phyloP scores from a whole-genome alignment of 1,140 invertebrate species.

The Gonatopus flavifemur region DNA sequence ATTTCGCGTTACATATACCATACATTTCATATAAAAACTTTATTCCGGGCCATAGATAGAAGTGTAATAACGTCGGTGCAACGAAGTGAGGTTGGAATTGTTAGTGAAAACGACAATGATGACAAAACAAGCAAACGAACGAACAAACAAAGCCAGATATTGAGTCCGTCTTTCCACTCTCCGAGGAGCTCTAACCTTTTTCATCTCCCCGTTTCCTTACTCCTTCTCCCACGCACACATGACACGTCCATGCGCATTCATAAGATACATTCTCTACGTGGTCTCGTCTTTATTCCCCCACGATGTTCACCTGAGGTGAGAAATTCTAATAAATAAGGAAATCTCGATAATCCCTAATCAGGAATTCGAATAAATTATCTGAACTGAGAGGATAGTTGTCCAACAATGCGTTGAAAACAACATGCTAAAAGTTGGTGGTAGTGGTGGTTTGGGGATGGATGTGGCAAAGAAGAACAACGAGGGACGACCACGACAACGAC shows the following conservation, averaged over 20 bases:
- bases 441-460: slow-evolving; percentile 22
- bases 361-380: too few species aligned
- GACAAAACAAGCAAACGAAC: slow-evolving; percentile 26
- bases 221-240: slow-evolving; percentile 2
- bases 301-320: too few species aligned
- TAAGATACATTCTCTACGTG: too few species aligned
- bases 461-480: slow-evolving; percentile 12
- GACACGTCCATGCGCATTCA: too few species aligned
- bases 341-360: too few species aligned
- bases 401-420: too few species aligned
- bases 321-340: too few species aligned
- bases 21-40: slow-evolving; percentile 51
- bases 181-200: slow-evolving; percentile 5
- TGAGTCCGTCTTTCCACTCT: slow-evolving; percentile 28
- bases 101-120: too few species aligned
- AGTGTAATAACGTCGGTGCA: slow-evolving; percentile 30
- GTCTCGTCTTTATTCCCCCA: too few species aligned
- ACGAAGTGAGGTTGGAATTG: slow-evolving; percentile 29
- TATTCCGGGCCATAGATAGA: slow-evolving; percentile 34
- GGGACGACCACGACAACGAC: slow-evolving; percentile 2
- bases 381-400: too few species aligned
- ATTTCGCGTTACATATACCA: too few species aligned
- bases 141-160: slow-evolving; percentile 24
- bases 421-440: slow-evolving; percentile 2
- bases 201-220: background rate